Base-by-base conservation (phyloP, 2,888 invertebrate species). In the Rutpela maculata region DNA sequence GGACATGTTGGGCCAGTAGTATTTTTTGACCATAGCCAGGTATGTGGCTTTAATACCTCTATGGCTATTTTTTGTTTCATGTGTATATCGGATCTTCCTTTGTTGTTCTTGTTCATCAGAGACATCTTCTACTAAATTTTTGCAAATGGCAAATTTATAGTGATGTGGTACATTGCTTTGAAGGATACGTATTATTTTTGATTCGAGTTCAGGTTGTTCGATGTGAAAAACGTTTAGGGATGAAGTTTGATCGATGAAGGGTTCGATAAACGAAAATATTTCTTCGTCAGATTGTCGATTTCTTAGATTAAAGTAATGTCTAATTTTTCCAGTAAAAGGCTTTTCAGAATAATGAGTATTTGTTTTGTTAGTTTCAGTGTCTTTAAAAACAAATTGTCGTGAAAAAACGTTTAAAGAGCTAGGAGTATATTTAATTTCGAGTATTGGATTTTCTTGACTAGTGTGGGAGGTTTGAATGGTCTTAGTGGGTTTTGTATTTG, bases 1-100 rank as follows among this genome's bases (percentile, higher is more conserved):
- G 43, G 43, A 18, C 75, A 75, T 75, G 18, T 70, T 70, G 18
- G 63, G 55, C 75, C 69, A 75, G 62, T 62, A 75, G 35, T 66
- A 75, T 69, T 75, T 26, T 75, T 60, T 75, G 15, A 55, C 56
- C 22, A 75, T n/a, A 11, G 60, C 69, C 17, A 17, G 15, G 31
- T 63, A 62, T 55, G 70, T 75, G 60, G 59, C 75, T 38, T 26
- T 63, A 18, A 75, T 60, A 26, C 75, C 75, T 59, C 69, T 68
- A 17, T 73, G 73, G n/a, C 31, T 57, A 18, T 43, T 35, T 73
- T 76, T 76, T 12, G 35, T 55, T 63, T 73, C 73, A 35, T 73
- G 72, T 22, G 73, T 65, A 22, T 73, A 60, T 35, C 66, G 67
- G 18, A 73, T 73, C 59, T 59, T 66, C 15, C 38, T 35, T 50